Evolutionary conservation across 2,888 invertebrate species (phyloP), one percentile per base, ranked within the genome.

Genomic region (Phyto melanocephala): DNA sequence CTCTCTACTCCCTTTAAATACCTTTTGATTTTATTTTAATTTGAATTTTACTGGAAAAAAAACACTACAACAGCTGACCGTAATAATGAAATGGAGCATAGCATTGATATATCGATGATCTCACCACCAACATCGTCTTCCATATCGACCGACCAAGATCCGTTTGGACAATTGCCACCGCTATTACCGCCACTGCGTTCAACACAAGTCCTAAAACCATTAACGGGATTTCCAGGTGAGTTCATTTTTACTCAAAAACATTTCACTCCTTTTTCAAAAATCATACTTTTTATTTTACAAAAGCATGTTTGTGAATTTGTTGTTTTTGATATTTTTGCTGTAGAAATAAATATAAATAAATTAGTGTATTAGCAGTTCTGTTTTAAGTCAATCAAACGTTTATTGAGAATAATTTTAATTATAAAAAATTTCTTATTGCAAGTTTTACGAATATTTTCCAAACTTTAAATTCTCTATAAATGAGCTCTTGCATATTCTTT

Each of bases 141-240:
- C 88, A 90, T 90, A 88, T 91, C 92, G 87, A 91, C 91, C 91
- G 92, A 91, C 88, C 91, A 90, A 88, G 91, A 91, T 90, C 91
- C 91, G 87, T 89, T 89, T 88, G 91, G 91, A 89, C 91, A 91
- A 87, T 87, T 91, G 90, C 91, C 92, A 87, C 91, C 91, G 88
- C 88, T 91, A 88, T 91, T 91, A 88, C 91, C 92, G 89, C 92
- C 91, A 88, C 88, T 91, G 90, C 91, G 91, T 89, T 92, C 91
- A 88, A 91, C 91, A 88, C 91, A 91, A 90, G 91, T 91, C 88
- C 87, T 91, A 87, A 91, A 91, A 89, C 91, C 91, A 86, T 87
- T 91, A 89, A 90, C 90, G 88, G 91, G 90, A 86, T 92, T 91
- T 91, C 92, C 91, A 91, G 91, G 91, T 91, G 89, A 77, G 86